Percentiles rank a stretch among this genome's conserved stretches.
phyloP scores from a whole-genome alignment of 2,113 vertebrate genomes.

The Anser cygnoides region DNA sequence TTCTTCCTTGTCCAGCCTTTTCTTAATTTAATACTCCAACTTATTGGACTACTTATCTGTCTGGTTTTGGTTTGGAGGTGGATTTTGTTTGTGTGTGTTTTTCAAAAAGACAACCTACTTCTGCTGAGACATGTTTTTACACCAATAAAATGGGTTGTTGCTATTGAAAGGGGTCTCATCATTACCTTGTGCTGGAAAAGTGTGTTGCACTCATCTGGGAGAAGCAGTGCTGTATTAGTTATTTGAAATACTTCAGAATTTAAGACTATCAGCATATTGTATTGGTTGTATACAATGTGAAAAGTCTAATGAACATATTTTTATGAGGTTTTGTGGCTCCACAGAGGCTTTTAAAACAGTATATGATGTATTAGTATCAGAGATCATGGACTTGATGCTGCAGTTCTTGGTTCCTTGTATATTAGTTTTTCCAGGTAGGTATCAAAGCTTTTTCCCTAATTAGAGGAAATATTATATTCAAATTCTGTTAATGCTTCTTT shows the following conservation, averaged over 20 bases:
- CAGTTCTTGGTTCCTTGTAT: not conserved
- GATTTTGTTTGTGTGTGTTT: not conserved
- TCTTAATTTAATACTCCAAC: not conserved
- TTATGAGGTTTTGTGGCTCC: not conserved
- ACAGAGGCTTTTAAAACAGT: not conserved
- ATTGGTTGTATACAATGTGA: not conserved
- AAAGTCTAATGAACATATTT: not conserved
- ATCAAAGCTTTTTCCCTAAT: not conserved
- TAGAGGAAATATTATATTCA: not conserved
- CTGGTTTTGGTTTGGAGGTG: too few species aligned
- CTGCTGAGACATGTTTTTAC: not conserved
- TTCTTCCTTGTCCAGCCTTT: not conserved
- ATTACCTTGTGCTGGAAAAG: not conserved
- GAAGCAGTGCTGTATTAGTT: not conserved
- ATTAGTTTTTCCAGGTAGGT: not conserved
- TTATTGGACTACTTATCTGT: not conserved
- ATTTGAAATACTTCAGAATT: not conserved
- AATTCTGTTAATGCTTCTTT: not conserved
- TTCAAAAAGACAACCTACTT: not conserved
- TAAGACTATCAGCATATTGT: not conserved
- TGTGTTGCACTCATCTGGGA: not conserved
- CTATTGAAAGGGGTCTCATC: not conserved
- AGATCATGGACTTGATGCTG: not conserved
- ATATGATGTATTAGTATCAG: not conserved
- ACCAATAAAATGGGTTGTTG: not conserved